These are phyloP conservation scores for Anas flavirostris DNA, from an alignment of 2,797 vertebrate species.

Conservation along the genomic window DNA sequence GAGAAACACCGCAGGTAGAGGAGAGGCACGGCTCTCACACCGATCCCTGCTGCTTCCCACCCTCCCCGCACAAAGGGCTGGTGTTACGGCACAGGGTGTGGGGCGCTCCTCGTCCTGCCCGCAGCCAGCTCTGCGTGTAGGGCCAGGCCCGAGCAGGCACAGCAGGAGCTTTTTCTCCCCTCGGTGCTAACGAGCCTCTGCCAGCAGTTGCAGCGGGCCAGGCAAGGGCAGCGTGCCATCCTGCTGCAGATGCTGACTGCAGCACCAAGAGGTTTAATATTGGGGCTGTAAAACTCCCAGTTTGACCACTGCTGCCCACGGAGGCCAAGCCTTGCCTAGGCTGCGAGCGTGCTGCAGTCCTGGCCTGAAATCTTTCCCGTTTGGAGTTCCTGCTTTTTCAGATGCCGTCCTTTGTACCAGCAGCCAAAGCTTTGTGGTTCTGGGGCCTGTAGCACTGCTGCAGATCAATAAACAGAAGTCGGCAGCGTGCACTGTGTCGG, in stretches of 20 bases:
- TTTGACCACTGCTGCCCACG: neutral
- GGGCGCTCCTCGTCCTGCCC: neutral
- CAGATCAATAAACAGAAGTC: neutral
- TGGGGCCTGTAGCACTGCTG: neutral
- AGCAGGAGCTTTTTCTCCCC: neutral
- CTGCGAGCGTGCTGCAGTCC: neutral
- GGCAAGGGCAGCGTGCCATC: neutral
- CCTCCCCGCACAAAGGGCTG: rapidly evolving
- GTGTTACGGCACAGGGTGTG: rapidly evolving
- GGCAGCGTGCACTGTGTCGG: rapidly evolving
- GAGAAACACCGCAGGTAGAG: neutral
- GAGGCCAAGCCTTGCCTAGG: neutral
- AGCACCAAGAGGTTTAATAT: rapidly evolving
- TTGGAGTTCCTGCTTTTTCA: neutral
- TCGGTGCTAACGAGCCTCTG: neutral
- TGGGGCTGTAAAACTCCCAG: neutral
- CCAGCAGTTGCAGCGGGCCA: neutral
- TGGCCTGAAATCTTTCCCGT: neutral
- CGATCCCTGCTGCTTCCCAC: neutral
- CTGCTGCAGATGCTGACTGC: neutral
- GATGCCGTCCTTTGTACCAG: neutral
- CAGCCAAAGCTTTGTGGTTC: neutral
- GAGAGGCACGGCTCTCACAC: neutral
- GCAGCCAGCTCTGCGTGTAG: neutral
- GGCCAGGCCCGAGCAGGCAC: slow-evolving; percentile 1